These are phyloP conservation scores for Leucoptera coffeella DNA, from an alignment of 2,888 invertebrate genomes.

Conservation along the genomic window DNA sequence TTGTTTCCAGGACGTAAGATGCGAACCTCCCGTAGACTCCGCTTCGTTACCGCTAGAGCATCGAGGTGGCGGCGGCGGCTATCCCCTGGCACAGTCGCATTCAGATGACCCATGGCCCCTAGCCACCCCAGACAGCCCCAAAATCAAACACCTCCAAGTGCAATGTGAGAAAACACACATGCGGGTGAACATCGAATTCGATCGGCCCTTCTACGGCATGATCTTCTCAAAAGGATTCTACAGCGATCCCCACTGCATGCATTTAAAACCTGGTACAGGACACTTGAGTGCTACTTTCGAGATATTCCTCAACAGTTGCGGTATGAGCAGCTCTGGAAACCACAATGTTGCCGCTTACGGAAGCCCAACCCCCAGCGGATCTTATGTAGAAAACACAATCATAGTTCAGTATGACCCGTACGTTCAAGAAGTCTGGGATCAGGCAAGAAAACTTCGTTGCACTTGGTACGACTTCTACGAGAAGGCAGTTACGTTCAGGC, in stretches of 20 bases:
- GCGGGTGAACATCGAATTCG: slow-evolving; percentile 92
- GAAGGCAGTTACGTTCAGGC: slow-evolving; percentile 89
- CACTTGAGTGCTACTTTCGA: slow-evolving; percentile 89
- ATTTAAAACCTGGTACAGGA: slow-evolving; percentile 85
- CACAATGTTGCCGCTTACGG: slow-evolving; percentile 80
- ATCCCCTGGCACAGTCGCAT: slow-evolving; percentile 54
- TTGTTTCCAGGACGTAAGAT: slow-evolving; percentile 62
- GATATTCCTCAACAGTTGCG: slow-evolving; percentile 88
- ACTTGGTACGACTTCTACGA: slow-evolving; percentile 97
- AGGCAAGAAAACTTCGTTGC: slow-evolving; percentile 84
- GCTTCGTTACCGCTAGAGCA: slow-evolving; percentile 77
- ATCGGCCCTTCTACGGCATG: slow-evolving; percentile 92
- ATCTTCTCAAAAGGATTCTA: slow-evolving; percentile 93
- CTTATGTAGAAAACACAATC: slow-evolving; percentile 91
- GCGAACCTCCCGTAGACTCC: slow-evolving; percentile 76
- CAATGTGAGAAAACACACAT: slow-evolving; percentile 95
- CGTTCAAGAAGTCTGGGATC: slow-evolving; percentile 94
- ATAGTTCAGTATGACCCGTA: slow-evolving; percentile 93
- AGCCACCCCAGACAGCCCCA: slow-evolving; percentile 83
- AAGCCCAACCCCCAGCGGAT: slow-evolving; percentile 84
- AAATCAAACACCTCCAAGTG: slow-evolving; percentile 88
- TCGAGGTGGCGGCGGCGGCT: slow-evolving; percentile 69
- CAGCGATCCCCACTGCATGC: slow-evolving; percentile 87
- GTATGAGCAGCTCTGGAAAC: slow-evolving; percentile 89
- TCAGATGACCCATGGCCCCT: slow-evolving; percentile 86